Conservation (phyloP, 2,888 invertebrate genomes). For the Panopea generosa region DNA sequence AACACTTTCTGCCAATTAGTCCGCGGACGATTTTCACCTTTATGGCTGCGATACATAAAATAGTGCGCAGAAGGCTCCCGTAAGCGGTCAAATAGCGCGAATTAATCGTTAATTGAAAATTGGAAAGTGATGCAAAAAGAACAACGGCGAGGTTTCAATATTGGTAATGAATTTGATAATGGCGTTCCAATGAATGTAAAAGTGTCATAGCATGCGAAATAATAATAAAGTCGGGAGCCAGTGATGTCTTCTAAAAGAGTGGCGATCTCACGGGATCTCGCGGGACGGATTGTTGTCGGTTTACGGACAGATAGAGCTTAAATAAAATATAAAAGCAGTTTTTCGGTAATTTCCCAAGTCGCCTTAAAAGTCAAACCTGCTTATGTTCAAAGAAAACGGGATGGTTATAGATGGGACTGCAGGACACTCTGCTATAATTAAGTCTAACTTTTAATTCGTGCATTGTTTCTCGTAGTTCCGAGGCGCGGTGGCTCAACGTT, state of each 20-base stretch:
- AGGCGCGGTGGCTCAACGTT: too few relatives aligned
- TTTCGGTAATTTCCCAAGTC: constrained; percentile 60
- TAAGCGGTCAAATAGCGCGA: constrained; percentile 44
- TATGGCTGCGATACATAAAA: constrained; percentile 34
- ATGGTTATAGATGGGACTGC: constrained; percentile 39
- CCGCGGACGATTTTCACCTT: constrained; percentile 56
- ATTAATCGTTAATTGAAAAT: constrained; percentile 64
- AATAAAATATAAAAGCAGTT: constrained; percentile 62
- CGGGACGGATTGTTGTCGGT: constrained; percentile 32
- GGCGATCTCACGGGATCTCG: constrained; percentile 17
- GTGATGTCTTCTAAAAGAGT: constrained; percentile 21
- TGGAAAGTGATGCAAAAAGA: constrained; percentile 61
- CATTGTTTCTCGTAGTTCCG: too few relatives aligned
- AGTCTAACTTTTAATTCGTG: too few relatives aligned
- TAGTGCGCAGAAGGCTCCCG: constrained; percentile 29
- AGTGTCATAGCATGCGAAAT: constrained; percentile 44
- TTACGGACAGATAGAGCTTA: constrained; percentile 43
- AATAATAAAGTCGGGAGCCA: constrained; percentile 42
- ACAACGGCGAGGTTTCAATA: constrained; percentile 47
- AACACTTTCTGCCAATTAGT: constrained; percentile 59
- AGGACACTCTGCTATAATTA: constrained; percentile 42
- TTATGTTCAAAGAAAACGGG: constrained; percentile 45
- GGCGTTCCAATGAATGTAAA: constrained; percentile 32
- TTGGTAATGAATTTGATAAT: too few relatives aligned
- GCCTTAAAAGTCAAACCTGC: constrained; percentile 53